Conservation (phyloP, 2,113 vertebrate species). For the Scomber colias region DNA sequence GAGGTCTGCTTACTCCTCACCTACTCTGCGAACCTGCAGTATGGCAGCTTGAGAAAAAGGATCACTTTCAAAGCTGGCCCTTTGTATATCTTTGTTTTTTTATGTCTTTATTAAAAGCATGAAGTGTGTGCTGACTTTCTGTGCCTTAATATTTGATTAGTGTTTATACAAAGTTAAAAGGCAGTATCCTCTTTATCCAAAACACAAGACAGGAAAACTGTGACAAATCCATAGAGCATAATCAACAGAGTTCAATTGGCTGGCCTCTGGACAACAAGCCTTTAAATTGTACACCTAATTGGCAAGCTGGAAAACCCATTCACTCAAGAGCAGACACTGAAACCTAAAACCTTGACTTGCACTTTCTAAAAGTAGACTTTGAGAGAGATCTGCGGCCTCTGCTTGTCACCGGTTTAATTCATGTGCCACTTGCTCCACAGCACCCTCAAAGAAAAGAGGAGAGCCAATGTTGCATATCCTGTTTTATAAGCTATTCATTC, state of each 20-base stretch:
- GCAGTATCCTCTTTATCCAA: neutral
- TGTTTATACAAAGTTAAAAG: neutral
- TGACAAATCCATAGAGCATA: slow-evolving; percentile 12
- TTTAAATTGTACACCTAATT: slow-evolving; percentile 73
- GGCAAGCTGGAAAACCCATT: slow-evolving; percentile 82
- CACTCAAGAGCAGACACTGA: slow-evolving; percentile 76
- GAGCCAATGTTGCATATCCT: slow-evolving; percentile 33
- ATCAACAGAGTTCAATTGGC: slow-evolving; percentile 19
- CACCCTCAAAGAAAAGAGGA: slow-evolving; percentile 52
- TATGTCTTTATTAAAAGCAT: slow-evolving; percentile 2
- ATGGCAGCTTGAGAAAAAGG: slow-evolving; percentile 15
- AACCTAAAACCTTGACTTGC: slow-evolving; percentile 86
- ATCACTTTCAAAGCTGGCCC: slow-evolving; percentile 14
- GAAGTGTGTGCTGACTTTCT: neutral
- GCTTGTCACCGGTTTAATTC: slow-evolving; percentile 81
- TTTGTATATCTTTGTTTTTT: neutral
- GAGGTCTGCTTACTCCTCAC: slow-evolving; percentile 42
- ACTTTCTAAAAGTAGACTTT: slow-evolving; percentile 88
- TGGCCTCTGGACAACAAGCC: slow-evolving; percentile 47
- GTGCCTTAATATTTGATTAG: neutral
- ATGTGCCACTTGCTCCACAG: slow-evolving; percentile 63
- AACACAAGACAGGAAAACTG: neutral
- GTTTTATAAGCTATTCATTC: slow-evolving; percentile 54
- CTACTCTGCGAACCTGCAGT: slow-evolving; percentile 47
- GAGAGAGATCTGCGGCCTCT: slow-evolving; percentile 65